Base-by-base conservation (phyloP, 2,113 vertebrate genomes). In the Symphodus melops region DNA sequence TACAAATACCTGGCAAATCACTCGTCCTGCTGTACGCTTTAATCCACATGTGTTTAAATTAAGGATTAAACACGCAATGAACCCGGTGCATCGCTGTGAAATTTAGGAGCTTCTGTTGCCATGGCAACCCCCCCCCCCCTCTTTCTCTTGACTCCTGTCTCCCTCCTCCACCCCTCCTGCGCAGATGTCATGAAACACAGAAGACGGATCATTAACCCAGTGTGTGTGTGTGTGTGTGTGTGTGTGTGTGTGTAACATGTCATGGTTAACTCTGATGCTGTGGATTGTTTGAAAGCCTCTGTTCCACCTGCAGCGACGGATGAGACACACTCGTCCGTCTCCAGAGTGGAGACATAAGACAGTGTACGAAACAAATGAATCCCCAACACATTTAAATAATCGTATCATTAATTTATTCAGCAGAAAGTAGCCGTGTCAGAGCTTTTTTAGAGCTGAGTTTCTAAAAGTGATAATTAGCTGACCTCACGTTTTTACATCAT, bases 151-250 rank as follows among this genome's bases (percentile, higher is more conserved):
- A 63, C 68, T 13, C 3, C 71, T 36, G 20, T 59, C 60, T 59
- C 57, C 54, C 52, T 48, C 64, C 54, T 55, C 60, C 56, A 54
- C 54, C 52, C 42, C 64, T 49, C 58, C 28, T 69, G 68, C 53
- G 21, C 60, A 71, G 73, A 83, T 61, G 69, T 68, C 64, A 88
- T 88, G 84, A 88, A 88, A 72, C 70, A 56, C 53, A 48, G 62
- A 75, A 52, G 71, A 70, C 21, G 5, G 76, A 75, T 79, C 79
- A 66, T 83, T 79, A 79, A 81, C 63, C 73, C 37, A 7, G 19
- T 55, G 28, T 13, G 23, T 71, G 58, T 64, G 28, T 55, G 28
- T 33, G 28, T 33, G 28, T 33, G 28, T 33, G 28, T 33, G 28
- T 33, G 28, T 33, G 28, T 33, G 28, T 33, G 28, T 33, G 28